Percentiles rank a stretch among this genome's conserved stretches.
These are phyloP conservation scores for Dryoscopus gambensis DNA, from an alignment of 2,113 vertebrate genomes.

Conservation along the genomic window DNA sequence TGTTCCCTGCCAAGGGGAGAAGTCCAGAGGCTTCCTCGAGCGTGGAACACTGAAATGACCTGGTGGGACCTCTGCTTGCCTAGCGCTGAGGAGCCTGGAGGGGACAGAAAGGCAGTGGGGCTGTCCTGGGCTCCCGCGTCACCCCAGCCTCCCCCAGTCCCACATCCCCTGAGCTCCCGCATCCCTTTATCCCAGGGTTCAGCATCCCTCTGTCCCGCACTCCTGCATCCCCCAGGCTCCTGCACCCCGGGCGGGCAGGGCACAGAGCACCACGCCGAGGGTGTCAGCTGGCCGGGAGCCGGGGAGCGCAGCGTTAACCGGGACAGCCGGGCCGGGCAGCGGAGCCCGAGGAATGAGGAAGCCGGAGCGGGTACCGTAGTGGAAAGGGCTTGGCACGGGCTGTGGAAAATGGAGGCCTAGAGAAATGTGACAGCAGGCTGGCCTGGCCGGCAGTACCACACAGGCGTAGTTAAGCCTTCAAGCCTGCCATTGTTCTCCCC, in stretches of 20 bases:
- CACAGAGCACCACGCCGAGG: fast-evolving
- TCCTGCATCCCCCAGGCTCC: neutral
- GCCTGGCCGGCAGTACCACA: slow-evolving; percentile 42
- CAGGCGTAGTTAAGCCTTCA: slow-evolving; percentile 56
- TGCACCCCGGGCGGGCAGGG: fast-evolving
- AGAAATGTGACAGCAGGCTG: slow-evolving; percentile 55
- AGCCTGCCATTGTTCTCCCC: slow-evolving; percentile 67
- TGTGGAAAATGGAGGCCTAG: slow-evolving; percentile 53
- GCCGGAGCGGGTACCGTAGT: neutral
- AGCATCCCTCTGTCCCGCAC: neutral
- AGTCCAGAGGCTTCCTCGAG: neutral
- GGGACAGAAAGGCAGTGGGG: fast-evolving
- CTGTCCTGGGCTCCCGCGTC: neutral
- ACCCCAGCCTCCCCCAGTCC: neutral
- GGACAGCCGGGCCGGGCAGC: neutral
- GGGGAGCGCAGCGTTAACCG: neutral
- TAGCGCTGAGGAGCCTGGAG: fast-evolving
- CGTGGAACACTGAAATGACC: neutral
- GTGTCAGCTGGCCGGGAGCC: fast-evolving
- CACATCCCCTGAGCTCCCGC: neutral
- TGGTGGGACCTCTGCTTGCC: neutral
- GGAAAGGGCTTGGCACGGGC: slow-evolving; percentile 35
- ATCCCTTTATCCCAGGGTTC: neutral
- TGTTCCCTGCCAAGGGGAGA: neutral
- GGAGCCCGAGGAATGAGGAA: slow-evolving; percentile 42